phyloP scores from a whole-genome alignment of 2,888 invertebrate species.

The Theretra japonica region DNA sequence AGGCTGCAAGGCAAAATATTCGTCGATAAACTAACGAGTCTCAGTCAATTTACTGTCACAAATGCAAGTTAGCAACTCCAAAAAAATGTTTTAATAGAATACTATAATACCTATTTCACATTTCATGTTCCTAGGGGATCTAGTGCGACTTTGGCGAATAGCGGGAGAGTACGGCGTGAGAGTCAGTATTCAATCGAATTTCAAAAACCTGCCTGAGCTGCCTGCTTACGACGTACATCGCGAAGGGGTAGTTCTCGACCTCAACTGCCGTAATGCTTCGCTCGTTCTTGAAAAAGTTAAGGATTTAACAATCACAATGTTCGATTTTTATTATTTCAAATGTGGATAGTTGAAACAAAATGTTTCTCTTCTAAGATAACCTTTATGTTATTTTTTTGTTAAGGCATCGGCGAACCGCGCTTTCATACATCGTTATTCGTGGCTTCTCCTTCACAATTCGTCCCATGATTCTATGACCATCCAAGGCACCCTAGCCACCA shows the following conservation, averaged over 20 bases:
- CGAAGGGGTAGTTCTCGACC: slow-evolving; percentile 67
- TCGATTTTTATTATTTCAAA: neutral
- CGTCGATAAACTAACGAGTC: too few relatives aligned
- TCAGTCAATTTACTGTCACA: too few relatives aligned
- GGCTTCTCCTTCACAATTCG: slow-evolving; percentile 62
- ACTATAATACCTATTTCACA: too few relatives aligned
- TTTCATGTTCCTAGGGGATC: slow-evolving; percentile 15
- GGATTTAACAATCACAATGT: neutral
- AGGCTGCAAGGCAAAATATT: too few relatives aligned
- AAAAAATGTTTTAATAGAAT: too few relatives aligned
- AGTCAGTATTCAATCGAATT: slow-evolving; percentile 40
- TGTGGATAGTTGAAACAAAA: too few relatives aligned
- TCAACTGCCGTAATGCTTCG: slow-evolving; percentile 52
- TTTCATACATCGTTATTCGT: slow-evolving; percentile 66
- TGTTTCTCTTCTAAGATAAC: too few relatives aligned
- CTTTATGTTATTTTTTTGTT: neutral
- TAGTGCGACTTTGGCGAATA: slow-evolving; percentile 43
- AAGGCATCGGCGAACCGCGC: slow-evolving; percentile 67
- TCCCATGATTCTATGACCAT: slow-evolving; percentile 45
- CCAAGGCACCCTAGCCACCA: slow-evolving; percentile 44
- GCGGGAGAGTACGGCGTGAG: slow-evolving; percentile 49
- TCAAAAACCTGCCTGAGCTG: slow-evolving; percentile 42
- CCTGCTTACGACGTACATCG: slow-evolving; percentile 54
- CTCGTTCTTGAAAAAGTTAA: slow-evolving; percentile 51
- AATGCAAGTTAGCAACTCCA: too few relatives aligned